phyloP scores from a whole-genome alignment of 2,888 invertebrate species.

The Machimus atricapillus region DNA sequence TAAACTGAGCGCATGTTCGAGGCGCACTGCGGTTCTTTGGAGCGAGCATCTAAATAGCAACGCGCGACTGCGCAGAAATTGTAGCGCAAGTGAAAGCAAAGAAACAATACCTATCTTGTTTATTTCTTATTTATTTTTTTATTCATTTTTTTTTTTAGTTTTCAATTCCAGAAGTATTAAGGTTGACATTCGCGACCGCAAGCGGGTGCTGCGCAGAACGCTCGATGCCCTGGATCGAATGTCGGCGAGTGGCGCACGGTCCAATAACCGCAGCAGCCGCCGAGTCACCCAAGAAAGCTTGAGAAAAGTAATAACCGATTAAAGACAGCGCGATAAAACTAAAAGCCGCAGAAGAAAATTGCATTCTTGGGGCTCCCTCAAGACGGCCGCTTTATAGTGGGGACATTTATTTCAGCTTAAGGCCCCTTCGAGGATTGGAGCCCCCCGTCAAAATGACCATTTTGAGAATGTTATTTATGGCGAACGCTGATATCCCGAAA shows the following conservation, averaged over 20 bases:
- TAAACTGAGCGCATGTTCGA: slow-evolving; percentile 1
- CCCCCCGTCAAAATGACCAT: slow-evolving; percentile 7
- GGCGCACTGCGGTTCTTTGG: neutral
- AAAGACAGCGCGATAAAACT: slow-evolving; percentile 14
- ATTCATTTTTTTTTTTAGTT: neutral
- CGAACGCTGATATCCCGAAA: slow-evolving; percentile 21
- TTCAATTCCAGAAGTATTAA: slow-evolving; percentile 28
- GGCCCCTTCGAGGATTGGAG: neutral
- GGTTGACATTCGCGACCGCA: slow-evolving; percentile 15
- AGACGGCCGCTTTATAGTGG: neutral
- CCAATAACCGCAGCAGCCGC: slow-evolving; percentile 13
- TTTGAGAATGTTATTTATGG: slow-evolving; percentile 24
- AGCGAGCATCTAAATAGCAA: neutral
- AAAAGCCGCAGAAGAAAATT: slow-evolving; percentile 14
- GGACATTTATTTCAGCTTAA: slow-evolving; percentile 27
- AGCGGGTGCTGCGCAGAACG: slow-evolving; percentile 19
- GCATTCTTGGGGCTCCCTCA: neutral
- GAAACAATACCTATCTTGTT: neutral
- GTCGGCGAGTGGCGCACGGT: slow-evolving; percentile 3
- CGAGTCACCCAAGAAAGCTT: neutral
- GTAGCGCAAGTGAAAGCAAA: slow-evolving; percentile 28
- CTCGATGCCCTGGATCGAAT: neutral
- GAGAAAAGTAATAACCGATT: slow-evolving; percentile 27
- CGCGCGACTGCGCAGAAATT: neutral
- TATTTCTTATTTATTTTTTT: neutral